Evolutionary conservation across 2,888 invertebrate species (phyloP), one percentile per base, ranked within the genome.

Genomic region (Caenorhabditis auriculariae): DNA sequence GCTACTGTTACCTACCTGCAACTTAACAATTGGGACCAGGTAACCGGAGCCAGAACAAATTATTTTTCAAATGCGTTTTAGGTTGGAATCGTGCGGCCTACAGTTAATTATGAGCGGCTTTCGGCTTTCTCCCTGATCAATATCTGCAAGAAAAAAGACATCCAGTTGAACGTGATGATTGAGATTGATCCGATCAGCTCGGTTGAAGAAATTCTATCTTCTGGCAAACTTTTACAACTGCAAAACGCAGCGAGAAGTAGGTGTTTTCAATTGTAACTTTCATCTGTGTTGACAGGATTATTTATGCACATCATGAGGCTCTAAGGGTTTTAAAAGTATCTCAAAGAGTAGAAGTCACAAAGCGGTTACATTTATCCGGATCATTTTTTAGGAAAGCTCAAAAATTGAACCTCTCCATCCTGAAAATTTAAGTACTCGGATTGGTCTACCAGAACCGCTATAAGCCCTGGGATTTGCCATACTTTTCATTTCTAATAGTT

Each of bases 1-100:
- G 79, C 78, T 2, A 77, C 77, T 4, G 54, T 77, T 1, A 66
- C 76, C 1, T 78, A 64, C 53, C 46, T 80, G 41, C 63, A 75
- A n/a, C 56, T 77, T 41, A 78, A 79, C 62, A 75, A 73, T 23
- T 79, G 77, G 77, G 65, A 76, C 45, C 74, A 78, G 62, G 76
- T 69, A 24, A n/a, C n/a, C n/a, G n/a, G 19, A 37, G 2, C 28
- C n/a, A 38, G 27, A 7, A 45, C 23, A 35, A 28, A 51, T 51
- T 29, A 9, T 12, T 27, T 7, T 21, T 24, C 27, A 32, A 39
- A n/a, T n/a, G n/a, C n/a, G n/a, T 53, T 72, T 24, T 21, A 75
- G 76, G 67, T 78, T 42, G 77, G 77, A 1, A 57, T 78, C 21
- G 76, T 78, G 1, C 57, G 74, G n/a, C 69, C 79, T 0, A 64